Conservation (phyloP, 2,113 vertebrate species). For the Platysteira castanea region DNA sequence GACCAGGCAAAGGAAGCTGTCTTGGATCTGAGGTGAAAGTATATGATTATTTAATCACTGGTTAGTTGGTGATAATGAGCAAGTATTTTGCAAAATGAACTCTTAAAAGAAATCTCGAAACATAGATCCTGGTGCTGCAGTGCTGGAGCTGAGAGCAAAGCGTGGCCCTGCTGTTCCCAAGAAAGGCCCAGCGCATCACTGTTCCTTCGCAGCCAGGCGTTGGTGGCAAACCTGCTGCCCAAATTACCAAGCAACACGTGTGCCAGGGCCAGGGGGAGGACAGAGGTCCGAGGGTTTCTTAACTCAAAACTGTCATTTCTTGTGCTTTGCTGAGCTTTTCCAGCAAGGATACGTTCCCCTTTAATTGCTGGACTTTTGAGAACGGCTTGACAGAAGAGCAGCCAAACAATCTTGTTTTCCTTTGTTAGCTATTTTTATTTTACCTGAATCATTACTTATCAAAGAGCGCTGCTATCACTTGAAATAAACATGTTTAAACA, state of each 20-base stretch:
- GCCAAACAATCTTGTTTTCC: not conserved
- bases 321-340: not conserved
- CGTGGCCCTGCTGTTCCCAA: not conserved
- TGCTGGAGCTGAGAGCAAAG: not conserved
- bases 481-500: constrained; percentile 47
- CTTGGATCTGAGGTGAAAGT: not conserved
- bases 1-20: not conserved
- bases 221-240: not conserved
- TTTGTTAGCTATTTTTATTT: constrained; percentile 46
- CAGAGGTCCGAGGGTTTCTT: not conserved
- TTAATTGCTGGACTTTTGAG: not conserved
- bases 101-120: not conserved
- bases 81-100: constrained; percentile 7
- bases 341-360: not conserved
- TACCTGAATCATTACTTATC: constrained; percentile 26
- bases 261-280: not conserved
- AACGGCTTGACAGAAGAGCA: not conserved
- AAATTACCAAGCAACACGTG: not conserved
- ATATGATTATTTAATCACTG: constrained; percentile 14
- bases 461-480: not conserved
- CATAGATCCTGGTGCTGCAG: not conserved
- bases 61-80: not conserved
- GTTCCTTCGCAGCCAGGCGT: fast-evolving
- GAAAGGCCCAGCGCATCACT: fast-evolving
- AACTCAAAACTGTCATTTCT: not conserved